Evolutionary conservation across 53 echinoderm and acorn worm species (phyloP).

Genomic region (Astropecten irregularis): DNA sequence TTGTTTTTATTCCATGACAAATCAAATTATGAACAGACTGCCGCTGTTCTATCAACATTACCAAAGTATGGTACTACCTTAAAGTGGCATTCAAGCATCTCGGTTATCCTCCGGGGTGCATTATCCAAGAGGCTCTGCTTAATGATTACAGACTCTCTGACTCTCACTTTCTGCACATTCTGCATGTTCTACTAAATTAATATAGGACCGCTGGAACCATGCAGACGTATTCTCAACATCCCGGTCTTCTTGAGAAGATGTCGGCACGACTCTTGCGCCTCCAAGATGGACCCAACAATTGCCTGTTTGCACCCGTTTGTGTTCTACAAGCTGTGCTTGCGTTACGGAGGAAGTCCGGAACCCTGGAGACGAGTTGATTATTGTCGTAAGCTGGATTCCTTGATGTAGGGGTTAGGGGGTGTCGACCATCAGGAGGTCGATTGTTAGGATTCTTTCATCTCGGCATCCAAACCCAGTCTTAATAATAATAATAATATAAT

Average conservation of each 20-base stretch:
- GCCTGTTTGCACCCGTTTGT: not conserved
- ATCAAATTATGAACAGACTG: too few relatives aligned
- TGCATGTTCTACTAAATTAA: too few relatives aligned
- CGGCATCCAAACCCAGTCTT: too few relatives aligned
- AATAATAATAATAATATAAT: too few relatives aligned
- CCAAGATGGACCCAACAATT: not conserved
- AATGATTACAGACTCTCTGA: not conserved
- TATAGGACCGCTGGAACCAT: not conserved
- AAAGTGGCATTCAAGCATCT: too few relatives aligned
- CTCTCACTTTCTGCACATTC: too few relatives aligned
- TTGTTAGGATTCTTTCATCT: too few relatives aligned
- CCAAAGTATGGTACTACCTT: too few relatives aligned
- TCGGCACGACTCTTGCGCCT: not conserved
- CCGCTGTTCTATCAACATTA: too few relatives aligned
- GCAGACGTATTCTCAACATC: not conserved
- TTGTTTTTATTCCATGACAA: too few relatives aligned
- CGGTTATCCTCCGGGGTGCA: not conserved
- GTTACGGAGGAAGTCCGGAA: not conserved
- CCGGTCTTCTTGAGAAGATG: not conserved
- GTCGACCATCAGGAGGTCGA: too few relatives aligned
- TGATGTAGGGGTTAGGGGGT: too few relatives aligned
- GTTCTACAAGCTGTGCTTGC: not conserved
- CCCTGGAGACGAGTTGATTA: conserved; percentile 2
- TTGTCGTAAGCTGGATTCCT: conserved; percentile 39
- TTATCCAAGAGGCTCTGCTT: not conserved